phyloP scores from a whole-genome alignment of 1,140 invertebrate genomes.

The Drosophila leontia region DNA sequence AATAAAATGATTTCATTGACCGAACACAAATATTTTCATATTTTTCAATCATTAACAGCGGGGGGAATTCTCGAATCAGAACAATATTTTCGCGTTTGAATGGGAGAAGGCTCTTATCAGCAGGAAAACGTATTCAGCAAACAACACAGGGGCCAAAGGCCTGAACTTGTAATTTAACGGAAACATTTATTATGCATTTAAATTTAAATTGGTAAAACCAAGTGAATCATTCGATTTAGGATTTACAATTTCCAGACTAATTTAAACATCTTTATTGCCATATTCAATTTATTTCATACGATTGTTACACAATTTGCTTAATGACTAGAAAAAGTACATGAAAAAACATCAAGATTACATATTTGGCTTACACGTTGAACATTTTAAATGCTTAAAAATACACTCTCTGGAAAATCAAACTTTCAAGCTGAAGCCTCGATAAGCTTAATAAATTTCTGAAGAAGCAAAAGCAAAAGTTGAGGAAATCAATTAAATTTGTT shows the following conservation, averaged over 20 bases:
- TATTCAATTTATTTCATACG: conserved; percentile 3
- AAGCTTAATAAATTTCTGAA: not conserved
- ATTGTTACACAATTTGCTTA: conserved; percentile 17
- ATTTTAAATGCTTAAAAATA: conserved; percentile 35
- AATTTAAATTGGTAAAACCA: no score
- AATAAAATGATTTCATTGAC: conserved; percentile 41
- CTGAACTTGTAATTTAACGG: conserved; percentile 20
- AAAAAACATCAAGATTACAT: conserved; percentile 11
- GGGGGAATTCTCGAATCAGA: conserved; percentile 34
- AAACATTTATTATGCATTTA: conserved; percentile 12
- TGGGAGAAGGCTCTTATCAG: conserved; percentile 28
- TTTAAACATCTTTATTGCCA: not conserved
- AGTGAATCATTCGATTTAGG: not conserved
- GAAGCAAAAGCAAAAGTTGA: not conserved
- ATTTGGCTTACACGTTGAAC: conserved; percentile 41
- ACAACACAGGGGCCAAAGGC: conserved; percentile 10
- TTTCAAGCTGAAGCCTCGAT: conserved; percentile 6
- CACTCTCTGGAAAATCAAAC: not conserved
- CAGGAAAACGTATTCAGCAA: conserved; percentile 13
- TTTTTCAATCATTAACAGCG: conserved; percentile 29
- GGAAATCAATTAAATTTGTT: not conserved
- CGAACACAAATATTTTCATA: conserved; percentile 40
- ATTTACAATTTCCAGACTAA: not conserved
- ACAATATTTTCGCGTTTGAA: conserved; percentile 44
- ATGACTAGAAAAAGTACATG: conserved; percentile 25